phyloP scores from a whole-genome alignment of 2,888 invertebrate species.

The Heteromurus nitidus region DNA sequence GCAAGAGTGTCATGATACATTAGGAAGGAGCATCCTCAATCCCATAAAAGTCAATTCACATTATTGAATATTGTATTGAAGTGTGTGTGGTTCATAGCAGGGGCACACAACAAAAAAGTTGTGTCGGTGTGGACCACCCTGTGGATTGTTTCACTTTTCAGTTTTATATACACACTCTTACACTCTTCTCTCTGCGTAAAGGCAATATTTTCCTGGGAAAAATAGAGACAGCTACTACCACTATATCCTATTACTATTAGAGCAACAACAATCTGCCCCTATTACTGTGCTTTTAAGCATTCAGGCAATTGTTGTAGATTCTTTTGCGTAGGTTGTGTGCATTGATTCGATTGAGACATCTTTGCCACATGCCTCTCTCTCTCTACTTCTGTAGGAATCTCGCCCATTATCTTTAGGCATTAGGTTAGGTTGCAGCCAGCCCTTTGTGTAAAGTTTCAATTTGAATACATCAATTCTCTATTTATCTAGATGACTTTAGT shows the following conservation, averaged over 20 bases:
- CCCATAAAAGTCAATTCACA: slow-evolving; percentile 51
- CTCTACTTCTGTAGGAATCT: not conserved
- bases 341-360: slow-evolving; percentile 53
- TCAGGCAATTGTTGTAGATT: slow-evolving; percentile 25
- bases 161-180: slow-evolving; percentile 38
- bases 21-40: slow-evolving; percentile 18
- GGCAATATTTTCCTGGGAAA: slow-evolving; percentile 53
- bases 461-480: slow-evolving; percentile 13
- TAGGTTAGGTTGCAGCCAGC: too few species aligned
- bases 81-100: slow-evolving; percentile 29
- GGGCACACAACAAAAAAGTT: slow-evolving; percentile 38
- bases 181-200: too few species aligned
- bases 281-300: too few species aligned
- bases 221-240: slow-evolving; percentile 18
- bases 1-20: slow-evolving; percentile 29
- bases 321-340: slow-evolving; percentile 12
- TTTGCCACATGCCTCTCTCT: slow-evolving; percentile 32
- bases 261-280: slow-evolving; percentile 25
- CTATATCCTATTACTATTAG: slow-evolving; percentile 6
- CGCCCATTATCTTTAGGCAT: not conserved
- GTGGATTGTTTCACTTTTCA: slow-evolving; percentile 64
- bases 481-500: slow-evolving; percentile 3
- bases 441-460: not conserved
- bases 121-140: slow-evolving; percentile 59
- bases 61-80: slow-evolving; percentile 46